Evolutionary conservation across 1,140 invertebrate genomes (phyloP), one percentile per base, ranked within the genome.

Genomic region (Thaumetopoea pityocampa): DNA sequence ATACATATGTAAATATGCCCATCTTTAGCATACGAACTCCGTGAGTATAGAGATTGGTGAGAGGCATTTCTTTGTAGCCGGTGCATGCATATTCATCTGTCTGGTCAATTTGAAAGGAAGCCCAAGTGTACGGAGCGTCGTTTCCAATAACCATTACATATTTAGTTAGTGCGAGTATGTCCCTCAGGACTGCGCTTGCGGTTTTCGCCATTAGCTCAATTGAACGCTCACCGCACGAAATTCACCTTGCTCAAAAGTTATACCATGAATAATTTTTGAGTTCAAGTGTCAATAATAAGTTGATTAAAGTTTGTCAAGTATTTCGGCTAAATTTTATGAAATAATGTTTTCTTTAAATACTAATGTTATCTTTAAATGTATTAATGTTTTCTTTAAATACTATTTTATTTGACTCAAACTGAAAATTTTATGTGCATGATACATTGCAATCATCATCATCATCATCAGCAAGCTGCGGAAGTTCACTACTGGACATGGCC

Each of bases 121-220:
- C 33, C 50, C 64, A 62, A 64, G 60, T 63, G 57, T 59, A 60
- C 44, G 48, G 51, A 50, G 60, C n/a, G 47, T 51, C 55, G 42
- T 48, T 60, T 53, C 37, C 51, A 61, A 72, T 74, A 73, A 60
- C 60, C 64, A 74, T 78, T 70, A 70, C 55, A 68, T 74, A 78
- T 78, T 72, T 72, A 74, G 66, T 70, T 65, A 64, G 67, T n/a
- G n/a, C n/a, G n/a, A n/a, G n/a, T 61, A 56, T 51, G 54, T 67
- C 70, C 66, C 60, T 27, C 23, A 64, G 53, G 73, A 68, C 55
- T 66, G 61, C 61, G 66, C 60, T 69, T 79, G 74, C 63, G 74
- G 69, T 73, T 76, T 53, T 59, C 56, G 51, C 71, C 67, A 76
- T 79, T 79, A 76, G 71, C 47, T 55, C 74, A 60, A 76, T 79